These are phyloP conservation scores for Tolmerus cingulatus DNA, from an alignment of 2,888 invertebrate genomes.

Conservation along the genomic window DNA sequence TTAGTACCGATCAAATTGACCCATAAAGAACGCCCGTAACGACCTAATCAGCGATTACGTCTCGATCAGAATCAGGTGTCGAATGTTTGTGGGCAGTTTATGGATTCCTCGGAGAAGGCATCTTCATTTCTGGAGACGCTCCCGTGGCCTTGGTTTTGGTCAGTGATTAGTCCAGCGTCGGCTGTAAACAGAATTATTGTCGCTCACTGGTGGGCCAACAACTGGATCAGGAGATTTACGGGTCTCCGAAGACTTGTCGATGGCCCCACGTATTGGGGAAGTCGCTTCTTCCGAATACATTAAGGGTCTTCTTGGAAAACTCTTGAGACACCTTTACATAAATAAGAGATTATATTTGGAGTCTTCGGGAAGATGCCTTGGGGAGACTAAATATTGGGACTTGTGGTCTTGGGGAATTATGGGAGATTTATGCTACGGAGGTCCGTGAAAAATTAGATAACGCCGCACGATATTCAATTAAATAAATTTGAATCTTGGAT, in stretches of 20 bases:
- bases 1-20: constrained; percentile 15
- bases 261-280: not conserved
- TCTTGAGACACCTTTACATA: not conserved
- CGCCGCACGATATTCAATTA: not conserved
- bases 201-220: constrained; percentile 15
- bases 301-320: not conserved
- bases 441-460: not conserved
- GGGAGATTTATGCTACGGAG: not conserved
- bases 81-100: constrained; percentile 16
- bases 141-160: not conserved
- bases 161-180: not conserved
- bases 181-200: constrained; percentile 2
- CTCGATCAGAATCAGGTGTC: constrained; percentile 39
- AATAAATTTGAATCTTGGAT: not conserved
- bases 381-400: not conserved
- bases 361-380: not conserved
- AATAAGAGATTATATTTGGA: constrained; percentile 1
- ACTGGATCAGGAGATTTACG: constrained; percentile 4
- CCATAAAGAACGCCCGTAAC: constrained; percentile 34
- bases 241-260: not conserved
- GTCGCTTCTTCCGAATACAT: not conserved
- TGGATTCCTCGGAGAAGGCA: not conserved
- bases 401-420: not conserved
- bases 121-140: constrained; percentile 4
- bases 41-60: constrained; percentile 32